phyloP scores from a whole-genome alignment of 2,888 invertebrate species.

The Drosophila parthenogenetica region DNA sequence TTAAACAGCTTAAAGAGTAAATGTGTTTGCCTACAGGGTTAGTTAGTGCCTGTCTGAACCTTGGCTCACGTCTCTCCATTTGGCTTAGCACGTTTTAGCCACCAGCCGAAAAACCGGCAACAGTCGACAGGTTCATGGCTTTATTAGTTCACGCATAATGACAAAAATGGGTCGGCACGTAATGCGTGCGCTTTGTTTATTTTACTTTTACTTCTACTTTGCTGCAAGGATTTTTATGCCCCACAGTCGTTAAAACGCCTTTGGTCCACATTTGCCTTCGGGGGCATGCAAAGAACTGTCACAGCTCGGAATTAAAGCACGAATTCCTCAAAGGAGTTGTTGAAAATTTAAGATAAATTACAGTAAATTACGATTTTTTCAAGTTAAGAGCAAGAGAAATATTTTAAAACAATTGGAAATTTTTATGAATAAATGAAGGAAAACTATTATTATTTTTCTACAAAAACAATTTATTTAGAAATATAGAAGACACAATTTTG shows the following conservation, averaged over 20 bases:
- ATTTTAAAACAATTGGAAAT: too few species aligned
- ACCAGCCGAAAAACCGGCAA: constrained; percentile 21
- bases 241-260: constrained; percentile 61
- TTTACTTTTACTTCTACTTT: constrained; percentile 57
- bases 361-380: not conserved
- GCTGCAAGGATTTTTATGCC: constrained; percentile 72
- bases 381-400: not conserved
- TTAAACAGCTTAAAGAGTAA: constrained; percentile 67
- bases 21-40: constrained; percentile 31
- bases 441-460: too few species aligned
- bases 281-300: constrained; percentile 19
- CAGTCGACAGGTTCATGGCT: constrained; percentile 70
- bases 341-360: constrained; percentile 5
- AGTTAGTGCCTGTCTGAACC: constrained; percentile 35
- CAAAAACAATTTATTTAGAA: too few species aligned
- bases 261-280: constrained; percentile 13
- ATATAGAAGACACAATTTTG: too few species aligned
- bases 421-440: too few species aligned
- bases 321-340: constrained; percentile 15
- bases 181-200: constrained; percentile 76
- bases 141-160: constrained; percentile 81
- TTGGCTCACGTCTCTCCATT: constrained; percentile 54
- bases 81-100: constrained; percentile 72
- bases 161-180: constrained; percentile 78
- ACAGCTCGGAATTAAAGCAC: constrained; percentile 25